Evolutionary conservation across 2,797 vertebrate genomes (phyloP), one percentile per base, ranked within the genome.

Genomic region (Phataginus tricuspis): DNA sequence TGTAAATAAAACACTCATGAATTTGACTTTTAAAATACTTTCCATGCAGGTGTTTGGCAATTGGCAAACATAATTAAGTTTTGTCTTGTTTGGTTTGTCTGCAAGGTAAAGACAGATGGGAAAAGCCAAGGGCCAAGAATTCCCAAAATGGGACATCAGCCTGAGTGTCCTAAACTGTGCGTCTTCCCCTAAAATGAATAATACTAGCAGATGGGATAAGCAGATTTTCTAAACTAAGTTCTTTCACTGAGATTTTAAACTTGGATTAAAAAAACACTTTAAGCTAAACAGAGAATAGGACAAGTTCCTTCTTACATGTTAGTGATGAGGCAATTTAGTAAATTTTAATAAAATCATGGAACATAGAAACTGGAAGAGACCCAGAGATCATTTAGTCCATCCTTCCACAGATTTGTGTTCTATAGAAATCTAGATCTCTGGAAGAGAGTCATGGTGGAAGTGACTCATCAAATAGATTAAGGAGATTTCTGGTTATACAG

Each of bases 11-110:
- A 94, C 19, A 94, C 53, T 51, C 63, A 57, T 42, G 68, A 72
- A 82, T 59, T 83, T 83, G 78, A 96, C 82, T 91, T 97, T 57
- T 45, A 45, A 89, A 90, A 86, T 75, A 88, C 55, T 95, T 94
- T 80, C 64, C 79, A 82, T 53, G 82, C 87, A 95, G 86, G 84
- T 97, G 88, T 89, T 84, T 64, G 78, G 69, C 95, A 84, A 5
- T 51, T 74, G 77, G 69, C 87, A 96, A 77, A 92, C 53, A 64
- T 3, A 31, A 68, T 74, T 77, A 77, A 75, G 68, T 88, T 87
- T 55, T 51, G 34, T 77, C 86, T 89, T 85, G 10, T 86, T 85
- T 91, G 66, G 68, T 79, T 55, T 92, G 45, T 91, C 80, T 53
- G 61, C 23, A 74, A 75, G 66, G 68, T 86, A 66, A 92, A 88